Conservation (phyloP, 2,113 vertebrate genomes). For the Eleginops maclovinus region DNA sequence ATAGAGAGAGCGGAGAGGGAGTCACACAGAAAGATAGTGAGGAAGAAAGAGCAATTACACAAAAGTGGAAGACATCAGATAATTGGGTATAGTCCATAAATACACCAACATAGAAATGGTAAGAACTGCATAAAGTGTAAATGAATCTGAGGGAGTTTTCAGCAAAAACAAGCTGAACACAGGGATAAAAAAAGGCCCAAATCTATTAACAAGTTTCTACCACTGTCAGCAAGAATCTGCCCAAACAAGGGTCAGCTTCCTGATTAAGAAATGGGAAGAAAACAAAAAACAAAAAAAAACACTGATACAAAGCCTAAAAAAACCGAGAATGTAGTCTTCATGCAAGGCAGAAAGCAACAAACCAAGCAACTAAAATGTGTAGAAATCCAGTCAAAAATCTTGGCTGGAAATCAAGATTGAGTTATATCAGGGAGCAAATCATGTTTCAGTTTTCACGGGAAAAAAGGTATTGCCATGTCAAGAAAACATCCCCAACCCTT, state of each 20-base stretch:
- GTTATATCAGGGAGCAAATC: slow-evolving; percentile 88
- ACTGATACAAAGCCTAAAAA: slow-evolving; percentile 62
- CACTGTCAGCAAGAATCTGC: slow-evolving; percentile 84
- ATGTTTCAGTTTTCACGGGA: slow-evolving; percentile 81
- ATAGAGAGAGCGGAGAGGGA: slow-evolving; percentile 39
- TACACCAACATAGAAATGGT: slow-evolving; percentile 82
- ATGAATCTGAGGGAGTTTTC: slow-evolving; percentile 76
- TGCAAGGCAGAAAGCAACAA: slow-evolving; percentile 73
- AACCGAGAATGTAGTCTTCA: slow-evolving; percentile 62
- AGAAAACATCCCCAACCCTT: slow-evolving; percentile 85
- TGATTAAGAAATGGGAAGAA: slow-evolving; percentile 84
- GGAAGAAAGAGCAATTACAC: slow-evolving; percentile 59
- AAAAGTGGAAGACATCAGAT: slow-evolving; percentile 70
- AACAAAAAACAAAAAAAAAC: slow-evolving; percentile 81
- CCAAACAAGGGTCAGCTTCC: slow-evolving; percentile 83
- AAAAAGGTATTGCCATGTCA: slow-evolving; percentile 87
- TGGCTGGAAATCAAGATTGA: slow-evolving; percentile 95
- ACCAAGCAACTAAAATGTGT: slow-evolving; percentile 60
- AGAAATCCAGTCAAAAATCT: slow-evolving; percentile 80
- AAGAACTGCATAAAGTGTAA: slow-evolving; percentile 89
- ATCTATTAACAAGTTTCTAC: slow-evolving; percentile 70
- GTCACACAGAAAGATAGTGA: slow-evolving; percentile 55
- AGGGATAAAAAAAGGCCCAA: slow-evolving; percentile 39
- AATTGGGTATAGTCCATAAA: slow-evolving; percentile 18
- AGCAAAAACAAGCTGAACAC: slow-evolving; percentile 60